Evolutionary conservation across 2,888 invertebrate genomes (phyloP).

Genomic region (Philereme transversata): DNA sequence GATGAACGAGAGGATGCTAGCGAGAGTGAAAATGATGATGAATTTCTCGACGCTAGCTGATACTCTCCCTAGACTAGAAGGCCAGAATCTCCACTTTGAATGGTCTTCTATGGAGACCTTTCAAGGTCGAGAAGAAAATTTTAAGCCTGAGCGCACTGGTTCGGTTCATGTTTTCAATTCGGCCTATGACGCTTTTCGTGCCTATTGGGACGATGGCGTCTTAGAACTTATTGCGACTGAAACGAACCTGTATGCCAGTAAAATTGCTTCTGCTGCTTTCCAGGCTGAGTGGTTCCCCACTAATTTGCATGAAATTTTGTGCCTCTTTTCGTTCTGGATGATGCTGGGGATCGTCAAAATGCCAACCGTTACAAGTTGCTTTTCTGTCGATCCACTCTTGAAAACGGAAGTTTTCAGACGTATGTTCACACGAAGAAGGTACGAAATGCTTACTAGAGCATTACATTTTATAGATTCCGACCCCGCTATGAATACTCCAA

Average conservation of each 20-base stretch:
- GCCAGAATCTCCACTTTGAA: no score
- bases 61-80: not conserved
- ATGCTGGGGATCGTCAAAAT: constrained; percentile 8
- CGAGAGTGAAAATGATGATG: constrained; percentile 11
- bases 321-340: constrained; percentile 13
- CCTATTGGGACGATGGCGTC: constrained; percentile 3
- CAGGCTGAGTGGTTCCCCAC: constrained; percentile 7
- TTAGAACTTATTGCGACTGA: not conserved
- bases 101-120: constrained; percentile 10
- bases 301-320: constrained; percentile 8
- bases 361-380: constrained; percentile 3
- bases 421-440: constrained; percentile 25
- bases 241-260: constrained; percentile 3
- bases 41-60: constrained; percentile 4
- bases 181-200: constrained; percentile 6
- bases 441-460: constrained; percentile 25
- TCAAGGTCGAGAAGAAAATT: constrained; percentile 4
- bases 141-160: not conserved
- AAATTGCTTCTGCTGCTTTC: constrained; percentile 6
- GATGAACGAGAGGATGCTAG: constrained; percentile 12
- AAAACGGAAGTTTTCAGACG: not conserved
- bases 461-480: constrained; percentile 31
- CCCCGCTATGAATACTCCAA: constrained; percentile 2
- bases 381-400: constrained; percentile 6
- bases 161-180: constrained; percentile 1